These are phyloP conservation scores for Scortum barcoo DNA, from an alignment of 2,113 vertebrate species.

Conservation along the genomic window DNA sequence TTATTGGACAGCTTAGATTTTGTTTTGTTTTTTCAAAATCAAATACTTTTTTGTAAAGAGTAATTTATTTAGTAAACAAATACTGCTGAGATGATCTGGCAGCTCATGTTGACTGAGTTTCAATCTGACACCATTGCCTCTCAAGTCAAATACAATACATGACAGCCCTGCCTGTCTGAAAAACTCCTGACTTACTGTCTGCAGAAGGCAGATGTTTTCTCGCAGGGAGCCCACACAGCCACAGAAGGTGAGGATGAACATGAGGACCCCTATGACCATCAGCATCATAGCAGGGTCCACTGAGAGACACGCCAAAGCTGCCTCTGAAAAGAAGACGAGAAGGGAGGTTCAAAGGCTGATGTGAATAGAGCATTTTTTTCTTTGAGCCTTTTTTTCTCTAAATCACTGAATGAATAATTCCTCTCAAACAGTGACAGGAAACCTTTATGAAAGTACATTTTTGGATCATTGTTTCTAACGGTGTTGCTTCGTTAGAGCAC, in stretches of 20 bases:
- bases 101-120: not conserved
- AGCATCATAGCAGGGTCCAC: constrained; percentile 92
- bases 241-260: constrained; percentile 96
- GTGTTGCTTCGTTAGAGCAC: not conserved
- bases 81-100: not conserved
- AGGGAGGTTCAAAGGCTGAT: not conserved
- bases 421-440: not conserved
- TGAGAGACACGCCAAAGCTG: constrained; percentile 87
- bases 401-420: not conserved
- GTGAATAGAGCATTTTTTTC: not conserved
- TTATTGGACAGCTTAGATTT: not conserved
- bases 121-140: not conserved
- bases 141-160: too few species aligned
- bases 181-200: constrained; percentile 83
- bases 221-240: constrained; percentile 94
- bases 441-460: not conserved
- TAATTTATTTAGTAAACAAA: too few species aligned
- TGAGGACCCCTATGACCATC: constrained; percentile 88
- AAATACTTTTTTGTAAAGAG: not conserved
- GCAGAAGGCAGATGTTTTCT: constrained; percentile 94
- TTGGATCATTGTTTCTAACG: not conserved
- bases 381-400: too few species aligned
- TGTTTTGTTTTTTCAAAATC: not conserved
- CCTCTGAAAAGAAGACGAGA: constrained; percentile 80
- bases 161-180: not conserved